Evolutionary conservation across 2,888 invertebrate genomes (phyloP).

Genomic region (Oxystoma pomonae): DNA sequence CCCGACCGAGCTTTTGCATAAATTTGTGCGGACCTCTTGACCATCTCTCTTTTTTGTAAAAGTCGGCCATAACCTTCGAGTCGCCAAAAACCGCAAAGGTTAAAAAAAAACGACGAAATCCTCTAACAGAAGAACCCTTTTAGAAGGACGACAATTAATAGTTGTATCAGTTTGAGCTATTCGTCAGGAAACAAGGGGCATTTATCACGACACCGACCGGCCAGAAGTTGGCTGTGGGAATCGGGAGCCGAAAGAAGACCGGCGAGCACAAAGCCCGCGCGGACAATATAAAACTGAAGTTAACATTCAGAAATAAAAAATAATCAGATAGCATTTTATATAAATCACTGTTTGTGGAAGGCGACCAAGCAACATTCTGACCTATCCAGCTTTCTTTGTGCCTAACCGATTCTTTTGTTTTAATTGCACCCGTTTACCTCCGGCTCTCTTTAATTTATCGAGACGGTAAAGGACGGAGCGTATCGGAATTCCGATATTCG

Average conservation of each 20-base stretch:
- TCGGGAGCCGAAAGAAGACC: slow-evolving; percentile 40
- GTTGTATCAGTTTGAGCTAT: slow-evolving; percentile 17
- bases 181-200: slow-evolving; percentile 29
- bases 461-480: background rate
- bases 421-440: too few relatives aligned
- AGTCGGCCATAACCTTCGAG: too few relatives aligned
- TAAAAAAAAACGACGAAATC: background rate
- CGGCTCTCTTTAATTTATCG: background rate
- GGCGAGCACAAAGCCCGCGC: slow-evolving; percentile 47
- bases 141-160: slow-evolving; percentile 18
- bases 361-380: slow-evolving; percentile 32
- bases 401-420: background rate
- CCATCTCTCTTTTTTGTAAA: background rate
- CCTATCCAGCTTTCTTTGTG: slow-evolving; percentile 10
- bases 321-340: slow-evolving; percentile 49
- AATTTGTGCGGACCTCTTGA: background rate
- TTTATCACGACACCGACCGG: slow-evolving; percentile 40
- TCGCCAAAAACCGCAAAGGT: slow-evolving; percentile 1
- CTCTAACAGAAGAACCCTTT: slow-evolving; percentile 16
- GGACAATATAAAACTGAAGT: slow-evolving; percentile 50
- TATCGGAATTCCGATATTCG: background rate
- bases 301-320: slow-evolving; percentile 49
- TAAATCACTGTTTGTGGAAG: slow-evolving; percentile 43
- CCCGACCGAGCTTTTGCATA: background rate
- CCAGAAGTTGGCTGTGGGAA: slow-evolving; percentile 42